Percentiles rank a stretch among this genome's conserved stretches.
phyloP scores from a whole-genome alignment of 2,113 vertebrate genomes.

The Nettapus auritus region DNA sequence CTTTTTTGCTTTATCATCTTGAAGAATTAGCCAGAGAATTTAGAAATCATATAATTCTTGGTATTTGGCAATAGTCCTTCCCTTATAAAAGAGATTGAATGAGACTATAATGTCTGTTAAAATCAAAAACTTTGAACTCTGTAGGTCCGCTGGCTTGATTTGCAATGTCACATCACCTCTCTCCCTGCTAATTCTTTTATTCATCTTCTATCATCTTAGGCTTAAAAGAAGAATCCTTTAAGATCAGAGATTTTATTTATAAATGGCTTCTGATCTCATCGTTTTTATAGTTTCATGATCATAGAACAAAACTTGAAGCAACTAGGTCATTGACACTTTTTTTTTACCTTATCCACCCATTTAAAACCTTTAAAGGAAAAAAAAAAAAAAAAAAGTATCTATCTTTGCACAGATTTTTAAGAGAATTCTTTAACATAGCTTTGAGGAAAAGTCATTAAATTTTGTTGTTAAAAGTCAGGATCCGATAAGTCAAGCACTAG shows the following conservation, averaged over 20 bases:
- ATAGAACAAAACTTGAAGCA: background rate
- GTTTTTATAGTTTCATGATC: background rate
- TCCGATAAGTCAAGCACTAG: background rate
- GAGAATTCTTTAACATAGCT: background rate
- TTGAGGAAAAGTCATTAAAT: background rate
- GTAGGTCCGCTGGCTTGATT: background rate
- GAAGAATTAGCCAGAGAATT: background rate
- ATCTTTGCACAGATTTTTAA: background rate
- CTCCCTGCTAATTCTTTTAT: background rate
- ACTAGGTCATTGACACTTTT: background rate
- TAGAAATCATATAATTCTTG: background rate
- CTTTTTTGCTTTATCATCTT: background rate
- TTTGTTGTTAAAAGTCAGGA: background rate
- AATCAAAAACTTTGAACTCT: background rate
- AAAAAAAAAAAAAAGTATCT: background rate
- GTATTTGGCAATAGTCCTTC: background rate
- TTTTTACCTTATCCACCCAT: background rate
- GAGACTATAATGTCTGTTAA: background rate
- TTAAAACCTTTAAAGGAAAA: background rate
- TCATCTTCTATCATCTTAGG: background rate
- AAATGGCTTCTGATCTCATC: background rate
- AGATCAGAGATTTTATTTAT: background rate
- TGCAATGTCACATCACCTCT: background rate
- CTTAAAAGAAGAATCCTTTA: constrained; percentile 1
- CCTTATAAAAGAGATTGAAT: background rate